Evolutionary conservation across 2,888 invertebrate species (phyloP).

Genomic region (Apoderus coryli): DNA sequence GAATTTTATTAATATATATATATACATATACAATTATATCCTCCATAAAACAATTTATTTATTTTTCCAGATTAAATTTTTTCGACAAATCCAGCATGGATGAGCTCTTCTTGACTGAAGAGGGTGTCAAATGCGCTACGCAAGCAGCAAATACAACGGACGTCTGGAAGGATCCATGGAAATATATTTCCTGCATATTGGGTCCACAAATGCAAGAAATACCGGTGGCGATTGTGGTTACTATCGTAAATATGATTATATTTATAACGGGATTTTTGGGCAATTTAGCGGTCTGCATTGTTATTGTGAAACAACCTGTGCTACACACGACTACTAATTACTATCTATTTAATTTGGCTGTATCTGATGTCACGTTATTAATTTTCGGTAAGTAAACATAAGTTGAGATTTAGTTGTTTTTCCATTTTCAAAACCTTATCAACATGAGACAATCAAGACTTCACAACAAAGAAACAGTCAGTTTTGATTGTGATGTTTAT

Average conservation of each 20-base stretch:
- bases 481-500: too few species aligned
- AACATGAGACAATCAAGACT: too few species aligned
- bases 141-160: constrained; percentile 12
- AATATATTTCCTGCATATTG: constrained; percentile 21
- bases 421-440: too few species aligned
- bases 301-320: constrained; percentile 62
- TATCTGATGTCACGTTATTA: constrained; percentile 71
- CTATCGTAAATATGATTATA: constrained; percentile 56
- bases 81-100: too few species aligned
- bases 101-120: too few species aligned
- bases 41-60: too few species aligned
- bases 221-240: constrained; percentile 37
- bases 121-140: constrained; percentile 11
- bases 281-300: constrained; percentile 71
- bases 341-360: constrained; percentile 76
- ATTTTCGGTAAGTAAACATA: constrained; percentile 70
- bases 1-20: too few species aligned
- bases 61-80: too few species aligned
- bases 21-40: too few species aligned
- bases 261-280: constrained; percentile 75
- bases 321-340: constrained; percentile 89
- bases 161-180: constrained; percentile 17
- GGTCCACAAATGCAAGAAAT: constrained; percentile 28
- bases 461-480: too few species aligned
- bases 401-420: too few species aligned